Evolutionary conservation across 2,888 invertebrate genomes (phyloP).

Genomic region (Diarsia mendica): DNA sequence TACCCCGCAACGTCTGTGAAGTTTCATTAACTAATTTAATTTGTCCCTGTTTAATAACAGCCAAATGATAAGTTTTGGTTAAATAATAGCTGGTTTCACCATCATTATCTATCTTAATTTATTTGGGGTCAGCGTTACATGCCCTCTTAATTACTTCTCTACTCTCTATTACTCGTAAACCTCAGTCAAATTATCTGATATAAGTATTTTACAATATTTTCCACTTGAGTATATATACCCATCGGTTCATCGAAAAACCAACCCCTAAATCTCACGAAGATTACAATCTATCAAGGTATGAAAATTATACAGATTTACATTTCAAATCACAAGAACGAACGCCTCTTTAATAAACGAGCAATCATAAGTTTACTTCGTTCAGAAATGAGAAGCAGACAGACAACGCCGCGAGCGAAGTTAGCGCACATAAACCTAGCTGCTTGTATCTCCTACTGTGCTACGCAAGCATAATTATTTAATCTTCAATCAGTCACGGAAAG

Average conservation of each 20-base stretch:
- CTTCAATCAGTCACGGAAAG: slow-evolving; percentile 61
- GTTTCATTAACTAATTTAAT: not conserved
- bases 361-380: slow-evolving; percentile 14
- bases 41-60: not conserved
- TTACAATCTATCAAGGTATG: not conserved
- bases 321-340: not conserved
- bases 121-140: no score
- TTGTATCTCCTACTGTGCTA: slow-evolving; percentile 54
- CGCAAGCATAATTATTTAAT: slow-evolving; percentile 64
- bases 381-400: slow-evolving; percentile 21
- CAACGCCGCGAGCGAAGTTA: slow-evolving; percentile 31
- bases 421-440: slow-evolving; percentile 34
- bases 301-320: slow-evolving; percentile 11
- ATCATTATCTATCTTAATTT: no score
- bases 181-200: no score
- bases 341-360: slow-evolving; percentile 5
- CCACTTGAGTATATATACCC: not conserved
- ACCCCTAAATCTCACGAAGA: not conserved
- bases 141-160: no score
- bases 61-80: not conserved
- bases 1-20: not conserved
- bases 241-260: not conserved
- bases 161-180: no score
- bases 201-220: no score
- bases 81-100: no score